phyloP scores from a whole-genome alignment of 2,797 vertebrate genomes.

The Remorina albescens region DNA sequence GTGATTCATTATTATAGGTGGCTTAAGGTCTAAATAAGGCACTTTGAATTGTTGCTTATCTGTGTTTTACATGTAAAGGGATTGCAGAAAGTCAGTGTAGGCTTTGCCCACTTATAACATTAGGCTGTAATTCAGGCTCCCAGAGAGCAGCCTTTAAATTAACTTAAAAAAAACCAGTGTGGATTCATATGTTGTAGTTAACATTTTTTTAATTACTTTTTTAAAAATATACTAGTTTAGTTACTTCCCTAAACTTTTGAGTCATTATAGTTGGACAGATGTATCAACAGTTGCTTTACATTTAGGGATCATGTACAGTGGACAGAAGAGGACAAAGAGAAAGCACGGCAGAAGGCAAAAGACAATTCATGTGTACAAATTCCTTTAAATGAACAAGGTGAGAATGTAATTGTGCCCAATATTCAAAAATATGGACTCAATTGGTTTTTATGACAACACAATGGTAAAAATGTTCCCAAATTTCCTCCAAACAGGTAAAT shows the following conservation, averaged over 20 bases:
- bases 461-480: slow-evolving; percentile 9
- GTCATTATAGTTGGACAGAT: not conserved
- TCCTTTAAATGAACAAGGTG: slow-evolving; percentile 87
- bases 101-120: not conserved
- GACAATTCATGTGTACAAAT: slow-evolving; percentile 88
- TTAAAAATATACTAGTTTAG: no score
- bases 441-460: not conserved
- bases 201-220: not conserved
- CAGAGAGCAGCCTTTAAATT: slow-evolving; percentile 4
- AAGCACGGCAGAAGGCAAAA: slow-evolving; percentile 83
- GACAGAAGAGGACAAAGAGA: slow-evolving; percentile 89
- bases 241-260: not conserved
- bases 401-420: slow-evolving; percentile 18
- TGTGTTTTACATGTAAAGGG: not conserved
- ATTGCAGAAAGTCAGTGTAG: not conserved
- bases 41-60: not conserved
- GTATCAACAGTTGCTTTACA: slow-evolving; percentile 11
- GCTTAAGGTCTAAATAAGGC: not conserved
- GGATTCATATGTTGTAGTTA: not conserved
- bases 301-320: slow-evolving; percentile 94
- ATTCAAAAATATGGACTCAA: not conserved
- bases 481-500: slow-evolving; percentile 83
- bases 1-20: slow-evolving; percentile 16
- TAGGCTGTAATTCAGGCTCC: not conserved
- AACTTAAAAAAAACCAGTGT: not conserved